phyloP scores from a whole-genome alignment of 2,113 vertebrate species.

The Fregetta grallaria region DNA sequence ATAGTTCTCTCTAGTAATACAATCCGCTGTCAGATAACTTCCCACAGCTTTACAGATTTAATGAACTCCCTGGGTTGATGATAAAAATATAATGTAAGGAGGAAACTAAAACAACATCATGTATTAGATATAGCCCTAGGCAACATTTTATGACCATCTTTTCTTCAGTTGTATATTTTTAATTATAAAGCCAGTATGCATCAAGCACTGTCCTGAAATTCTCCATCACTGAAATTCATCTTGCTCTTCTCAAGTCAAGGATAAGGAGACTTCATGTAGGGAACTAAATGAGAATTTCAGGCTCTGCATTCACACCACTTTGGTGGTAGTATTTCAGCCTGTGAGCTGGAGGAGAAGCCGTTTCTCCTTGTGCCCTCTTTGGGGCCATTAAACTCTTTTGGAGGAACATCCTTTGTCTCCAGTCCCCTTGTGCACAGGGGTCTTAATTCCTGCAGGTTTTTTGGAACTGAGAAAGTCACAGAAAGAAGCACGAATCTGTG shows the following conservation, averaged over 20 bases:
- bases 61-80: constrained; percentile 62
- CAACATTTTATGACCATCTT: constrained; percentile 34
- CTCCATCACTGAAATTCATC: constrained; percentile 45
- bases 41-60: constrained; percentile 60
- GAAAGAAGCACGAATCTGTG: not conserved
- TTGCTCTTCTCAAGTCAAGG: constrained; percentile 43
- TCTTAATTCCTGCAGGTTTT: not conserved
- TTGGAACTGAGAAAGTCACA: not conserved
- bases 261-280: constrained; percentile 48
- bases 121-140: constrained; percentile 54
- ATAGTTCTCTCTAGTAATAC: constrained; percentile 66
- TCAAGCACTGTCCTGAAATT: constrained; percentile 54
- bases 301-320: not conserved
- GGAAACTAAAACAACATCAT: constrained; percentile 62
- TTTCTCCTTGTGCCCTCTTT: not conserved
- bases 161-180: constrained; percentile 63
- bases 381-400: not conserved
- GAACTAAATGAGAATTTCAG: constrained; percentile 54
- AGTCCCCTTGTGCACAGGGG: not conserved
- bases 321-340: constrained; percentile 18
- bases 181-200: constrained; percentile 67
- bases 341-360: not conserved
- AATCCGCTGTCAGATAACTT: constrained; percentile 54
- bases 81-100: constrained; percentile 62
- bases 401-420: not conserved